Conservation (phyloP, 2,113 vertebrate species). For the Hemiprocne comata region DNA sequence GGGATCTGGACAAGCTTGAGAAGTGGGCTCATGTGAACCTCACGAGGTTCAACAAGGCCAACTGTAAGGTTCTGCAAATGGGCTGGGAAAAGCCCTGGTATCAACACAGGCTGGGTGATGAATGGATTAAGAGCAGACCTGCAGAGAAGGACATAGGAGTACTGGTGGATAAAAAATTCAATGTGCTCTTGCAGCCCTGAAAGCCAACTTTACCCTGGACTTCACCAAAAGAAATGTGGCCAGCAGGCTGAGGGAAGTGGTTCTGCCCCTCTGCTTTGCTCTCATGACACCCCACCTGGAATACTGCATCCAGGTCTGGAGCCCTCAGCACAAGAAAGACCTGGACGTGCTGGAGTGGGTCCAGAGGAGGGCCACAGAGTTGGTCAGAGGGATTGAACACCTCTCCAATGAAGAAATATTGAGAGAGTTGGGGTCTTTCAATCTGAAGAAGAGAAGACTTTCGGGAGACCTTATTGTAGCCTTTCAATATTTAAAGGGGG, state of each 20-base stretch:
- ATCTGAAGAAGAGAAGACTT: background rate
- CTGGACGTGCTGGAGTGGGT: accelerated
- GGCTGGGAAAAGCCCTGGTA: accelerated
- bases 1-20: background rate
- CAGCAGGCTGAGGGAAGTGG: background rate
- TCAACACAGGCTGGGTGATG: background rate
- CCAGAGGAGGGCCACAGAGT: background rate
- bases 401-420: too few relatives aligned
- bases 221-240: background rate
- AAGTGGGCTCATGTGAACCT: background rate
- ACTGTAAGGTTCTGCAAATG: background rate
- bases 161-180: background rate
- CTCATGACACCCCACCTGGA: background rate
- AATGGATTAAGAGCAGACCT: background rate
- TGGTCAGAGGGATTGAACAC: background rate
- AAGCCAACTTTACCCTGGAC: background rate
- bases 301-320: background rate
- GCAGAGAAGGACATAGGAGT: background rate
- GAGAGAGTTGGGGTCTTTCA: background rate
- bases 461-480: accelerated
- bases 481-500: background rate
- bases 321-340: too few relatives aligned
- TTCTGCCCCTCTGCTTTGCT: background rate
- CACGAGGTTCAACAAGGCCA: background rate
- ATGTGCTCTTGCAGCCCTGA: background rate